Evolutionary conservation across 2,797 vertebrate genomes (phyloP).

Genomic region (Crenuchus spilurus): DNA sequence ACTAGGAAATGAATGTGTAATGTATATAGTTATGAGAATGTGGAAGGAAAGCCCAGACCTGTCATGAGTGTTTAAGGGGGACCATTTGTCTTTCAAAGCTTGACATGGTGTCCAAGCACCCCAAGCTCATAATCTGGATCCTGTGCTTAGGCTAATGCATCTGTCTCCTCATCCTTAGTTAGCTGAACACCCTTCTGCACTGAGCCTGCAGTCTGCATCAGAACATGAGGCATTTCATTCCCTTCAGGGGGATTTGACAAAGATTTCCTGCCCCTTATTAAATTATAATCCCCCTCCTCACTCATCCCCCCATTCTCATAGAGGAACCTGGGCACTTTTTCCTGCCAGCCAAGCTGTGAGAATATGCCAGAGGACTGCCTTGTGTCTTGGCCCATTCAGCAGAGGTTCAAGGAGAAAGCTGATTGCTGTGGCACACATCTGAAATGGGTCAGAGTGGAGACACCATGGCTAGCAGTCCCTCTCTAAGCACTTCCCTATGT

Average conservation of each 20-base stretch:
- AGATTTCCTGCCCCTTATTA: conserved; percentile 84
- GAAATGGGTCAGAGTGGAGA: conserved; percentile 65
- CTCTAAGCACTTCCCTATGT: conserved; percentile 51
- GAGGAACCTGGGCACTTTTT: conserved; percentile 64
- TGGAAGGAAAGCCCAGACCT: no score
- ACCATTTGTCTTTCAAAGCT: conserved; percentile 15
- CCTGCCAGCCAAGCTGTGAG: conserved; percentile 64
- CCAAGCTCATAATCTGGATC: background rate
- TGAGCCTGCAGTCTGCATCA: conserved; percentile 64
- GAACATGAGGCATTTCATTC: conserved; percentile 73
- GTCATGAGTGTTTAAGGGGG: no score
- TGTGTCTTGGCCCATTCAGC: conserved; percentile 39
- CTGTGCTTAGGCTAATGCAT: conserved; percentile 24
- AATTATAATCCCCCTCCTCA: conserved; percentile 78
- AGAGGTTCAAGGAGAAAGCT: conserved; percentile 26
- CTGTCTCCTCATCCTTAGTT: conserved; percentile 28
- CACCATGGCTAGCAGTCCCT: conserved; percentile 60
- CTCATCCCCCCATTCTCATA: conserved; percentile 59
- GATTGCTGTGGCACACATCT: conserved; percentile 63
- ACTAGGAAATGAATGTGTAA: background rate
- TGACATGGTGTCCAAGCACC: background rate
- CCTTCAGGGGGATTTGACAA: conserved; percentile 75
- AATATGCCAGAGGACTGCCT: conserved; percentile 50
- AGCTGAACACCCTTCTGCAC: conserved; percentile 29
- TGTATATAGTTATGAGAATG: background rate